Base-by-base conservation (phyloP, 2,797 vertebrate genomes). In the Cyprinella venusta region DNA sequence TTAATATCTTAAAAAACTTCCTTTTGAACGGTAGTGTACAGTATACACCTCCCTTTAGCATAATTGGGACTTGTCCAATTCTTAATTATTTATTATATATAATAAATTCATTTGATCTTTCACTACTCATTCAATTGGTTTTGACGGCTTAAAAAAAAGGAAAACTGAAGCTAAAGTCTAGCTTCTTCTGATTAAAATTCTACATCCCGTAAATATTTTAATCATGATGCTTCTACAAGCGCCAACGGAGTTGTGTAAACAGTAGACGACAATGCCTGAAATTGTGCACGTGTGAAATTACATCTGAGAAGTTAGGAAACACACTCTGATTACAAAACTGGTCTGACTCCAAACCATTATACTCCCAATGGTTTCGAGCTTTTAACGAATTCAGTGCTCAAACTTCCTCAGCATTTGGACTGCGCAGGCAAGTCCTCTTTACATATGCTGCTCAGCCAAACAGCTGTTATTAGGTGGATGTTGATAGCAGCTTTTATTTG, bases 401-500 rank as follows among this genome's bases (percentile, higher is more conserved):
- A 76, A 76, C 13, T 67, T 64, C 24, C 71, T 76, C 33, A 42
- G 59, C 13, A 18, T 77, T 76, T 82, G 72, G 19, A 42, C 50
- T 40, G 63, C n/a, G 54, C 5, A 1, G 30, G 26, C n/a, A 76
- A 75, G 18, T 30, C 36, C 76, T 12, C 42, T 83, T 83, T 69
- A 77, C 64, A 82, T 67, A 76, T 36, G 52, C 21, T n/a, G 33
- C 63, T 76, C 24, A 18, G 24, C 63, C 50, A 68, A 83, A 69
- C 81, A 77, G 65, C 74, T 76, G 64, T 68, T 76, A 76, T 59
- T 76, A 76, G 63, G 63, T 2, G 6, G 13, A 33, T 67, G 64
- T n/a, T 82, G 80, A 83, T 40, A 56, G 64, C 81, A 59, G 72
- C 72, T 83, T 77, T 83, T 30, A 76, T 76, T 36, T 70, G 13